These are phyloP conservation scores for Hypothenemus hampei DNA, from an alignment of 1,140 invertebrate species.

Conservation along the genomic window DNA sequence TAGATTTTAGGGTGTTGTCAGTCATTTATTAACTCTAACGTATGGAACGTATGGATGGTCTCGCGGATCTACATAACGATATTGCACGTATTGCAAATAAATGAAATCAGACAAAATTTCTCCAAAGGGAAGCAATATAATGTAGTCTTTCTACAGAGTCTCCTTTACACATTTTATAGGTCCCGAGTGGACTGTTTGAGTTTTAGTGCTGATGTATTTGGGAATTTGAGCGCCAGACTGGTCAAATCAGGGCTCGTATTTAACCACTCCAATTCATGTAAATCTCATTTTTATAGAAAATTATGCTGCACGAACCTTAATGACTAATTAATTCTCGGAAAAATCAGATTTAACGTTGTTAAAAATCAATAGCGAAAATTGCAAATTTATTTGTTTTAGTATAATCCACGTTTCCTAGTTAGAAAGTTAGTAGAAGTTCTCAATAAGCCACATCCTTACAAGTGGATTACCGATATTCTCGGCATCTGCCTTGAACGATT, in stretches of 20 bases:
- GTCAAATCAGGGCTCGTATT: constrained; percentile 16
- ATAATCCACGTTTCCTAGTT: too few species aligned
- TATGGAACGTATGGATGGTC: too few species aligned
- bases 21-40: too few species aligned
- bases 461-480: too few species aligned
- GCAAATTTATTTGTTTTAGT: too few species aligned
- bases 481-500: too few species aligned
- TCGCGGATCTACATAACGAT: too few species aligned
- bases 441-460: too few species aligned
- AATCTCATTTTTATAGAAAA: constrained; percentile 14
- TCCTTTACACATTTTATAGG: constrained; percentile 12
- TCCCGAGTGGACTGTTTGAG: constrained; percentile 14
- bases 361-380: too few species aligned
- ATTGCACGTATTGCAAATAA: constrained; percentile 4
- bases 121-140: constrained; percentile 11
- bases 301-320: not conserved
- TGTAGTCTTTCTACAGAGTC: constrained; percentile 13
- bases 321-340: constrained; percentile 10
- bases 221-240: constrained; percentile 9
- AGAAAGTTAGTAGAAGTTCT: too few species aligned
- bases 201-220: constrained; percentile 15
- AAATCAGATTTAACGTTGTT: too few species aligned
- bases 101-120: constrained; percentile 4
- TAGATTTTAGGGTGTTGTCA: too few species aligned
- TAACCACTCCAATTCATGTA: constrained; percentile 11